Evolutionary conservation across 2,113 vertebrate species (phyloP), one percentile per base, ranked within the genome.

Genomic region (Pseudopipra pipra): DNA sequence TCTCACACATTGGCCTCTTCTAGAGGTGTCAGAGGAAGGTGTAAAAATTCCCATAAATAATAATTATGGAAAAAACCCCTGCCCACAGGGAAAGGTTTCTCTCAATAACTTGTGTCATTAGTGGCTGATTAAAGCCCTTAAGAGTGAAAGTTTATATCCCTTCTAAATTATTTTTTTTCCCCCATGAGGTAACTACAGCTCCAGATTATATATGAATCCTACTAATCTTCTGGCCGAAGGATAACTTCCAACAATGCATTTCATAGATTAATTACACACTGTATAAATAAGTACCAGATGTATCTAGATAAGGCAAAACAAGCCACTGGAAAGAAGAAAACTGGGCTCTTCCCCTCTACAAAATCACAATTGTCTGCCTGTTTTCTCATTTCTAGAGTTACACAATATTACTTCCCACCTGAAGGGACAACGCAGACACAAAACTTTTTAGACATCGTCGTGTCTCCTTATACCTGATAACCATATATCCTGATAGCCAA

Each of bases 21-120:
- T n/a, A 52, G 76, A 86, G 52, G 95, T 94, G 92, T 77, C 82
- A 81, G 33, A 90, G 31, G 72, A 93, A 93, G 44, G 79, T 75
- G 82, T 78, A 92, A 95, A 95, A 96, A 49, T 33, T 52, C 83
- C n/a, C 33, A 65, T 93, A 95, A 96, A 96, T 71, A 94, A 88
- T 94, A 96, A 95, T 83, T 95, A 94, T 28, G 59, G 87, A 59
- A 90, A 90, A 89, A 93, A 78, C 8, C 2, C 15, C 11, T 93
- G 54, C 68, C 92, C 68, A 88, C 22, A 56, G 92, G 82, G 78
- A 84, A 78, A 72, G 18, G 25, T 44, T 92, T 91, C 95, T 75
- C 87, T 88, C 61, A 16, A 14, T 78, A 94, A 78, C 47, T 90
- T 6, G 2, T 92, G 52, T 59, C 44, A 92, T 96, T 95, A 96